Evolutionary conservation across 2,888 invertebrate species (phyloP), one percentile per base, ranked within the genome.

Genomic region (Eledona agricola): DNA sequence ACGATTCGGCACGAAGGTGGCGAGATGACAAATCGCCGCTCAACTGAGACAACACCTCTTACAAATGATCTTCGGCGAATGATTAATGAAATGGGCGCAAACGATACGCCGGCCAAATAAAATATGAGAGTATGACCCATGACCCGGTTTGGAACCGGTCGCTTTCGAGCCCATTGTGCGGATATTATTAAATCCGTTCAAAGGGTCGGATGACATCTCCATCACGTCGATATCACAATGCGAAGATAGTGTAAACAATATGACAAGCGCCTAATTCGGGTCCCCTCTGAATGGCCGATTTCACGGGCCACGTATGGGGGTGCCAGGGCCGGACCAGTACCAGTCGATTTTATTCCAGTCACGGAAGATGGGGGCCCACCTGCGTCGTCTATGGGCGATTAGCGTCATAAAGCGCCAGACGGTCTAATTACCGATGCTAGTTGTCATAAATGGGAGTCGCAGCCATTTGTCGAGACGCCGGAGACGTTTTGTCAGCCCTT

Each of bases 241-340:
- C 65, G 65, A 58, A 68, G 71, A 71, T 67, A 75, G 73, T 76
- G 75, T 75, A 76, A 76, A 76, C 76, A 76, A 74, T 75, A 76
- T 75, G 75, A 75, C 75, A 75, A 72, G 75, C 76, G 70, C 69
- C 73, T 76, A 76, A 76, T 76, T 73, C 66, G 70, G 67, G 69
- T 67, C 45, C 60, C 61, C 65, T 65, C 62, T 46, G 5, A 58
- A 62, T 60, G 58, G 54, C 58, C 66, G 67, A 71, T 71, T 71
- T 71, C 64, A 70, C 68, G 70, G 67, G 59, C 65, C 65, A 63
- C 60, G 62, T 70, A 70, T 69, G 58, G 55, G 53, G 42, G 42
- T 31, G 61, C 57, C 55, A 51, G 51, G 45, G 10, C 51, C 51
- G 51, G 38, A 32, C 37, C n/a, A n/a, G n/a, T n/a, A n/a, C n/a